Percentiles rank a stretch among this genome's conserved stretches.
Conservation (phyloP, 2,888 invertebrate genomes). For the Oligia strigilis region DNA sequence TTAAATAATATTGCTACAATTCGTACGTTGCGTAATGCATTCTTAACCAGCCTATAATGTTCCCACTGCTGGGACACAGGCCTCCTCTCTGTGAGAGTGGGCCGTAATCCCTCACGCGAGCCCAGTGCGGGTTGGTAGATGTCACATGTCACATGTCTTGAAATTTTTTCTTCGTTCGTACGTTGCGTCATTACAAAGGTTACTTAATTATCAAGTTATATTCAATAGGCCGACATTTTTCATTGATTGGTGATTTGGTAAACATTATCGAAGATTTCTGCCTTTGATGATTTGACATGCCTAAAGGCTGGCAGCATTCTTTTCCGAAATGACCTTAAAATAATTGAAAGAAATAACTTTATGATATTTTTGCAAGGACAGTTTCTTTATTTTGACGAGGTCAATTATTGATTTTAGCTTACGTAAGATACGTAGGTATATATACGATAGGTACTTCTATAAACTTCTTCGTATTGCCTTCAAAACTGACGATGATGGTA, state of each 20-base stretch:
- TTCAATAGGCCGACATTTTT: slow-evolving; percentile 5
- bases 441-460: not conserved
- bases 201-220: slow-evolving; percentile 13
- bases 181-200: slow-evolving; percentile 43
- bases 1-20: not conserved
- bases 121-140: not conserved
- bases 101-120: too few relatives aligned
- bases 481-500: not conserved
- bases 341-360: not conserved
- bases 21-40: not conserved
- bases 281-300: slow-evolving; percentile 6
- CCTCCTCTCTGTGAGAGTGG: too few relatives aligned
- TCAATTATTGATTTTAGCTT: slow-evolving; percentile 18
- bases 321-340: not conserved
- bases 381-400: slow-evolving; percentile 11
- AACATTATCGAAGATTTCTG: not conserved
- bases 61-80: not conserved
- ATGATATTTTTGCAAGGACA: slow-evolving; percentile 14
- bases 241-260: not conserved
- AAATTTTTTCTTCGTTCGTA: not conserved
- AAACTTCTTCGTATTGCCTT: not conserved
- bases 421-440: not conserved
- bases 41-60: not conserved
- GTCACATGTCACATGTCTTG: not conserved
- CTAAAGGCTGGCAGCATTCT: not conserved